These are phyloP conservation scores for Lamellibrachia columna DNA, from an alignment of 2,888 invertebrate genomes.

Conservation along the genomic window DNA sequence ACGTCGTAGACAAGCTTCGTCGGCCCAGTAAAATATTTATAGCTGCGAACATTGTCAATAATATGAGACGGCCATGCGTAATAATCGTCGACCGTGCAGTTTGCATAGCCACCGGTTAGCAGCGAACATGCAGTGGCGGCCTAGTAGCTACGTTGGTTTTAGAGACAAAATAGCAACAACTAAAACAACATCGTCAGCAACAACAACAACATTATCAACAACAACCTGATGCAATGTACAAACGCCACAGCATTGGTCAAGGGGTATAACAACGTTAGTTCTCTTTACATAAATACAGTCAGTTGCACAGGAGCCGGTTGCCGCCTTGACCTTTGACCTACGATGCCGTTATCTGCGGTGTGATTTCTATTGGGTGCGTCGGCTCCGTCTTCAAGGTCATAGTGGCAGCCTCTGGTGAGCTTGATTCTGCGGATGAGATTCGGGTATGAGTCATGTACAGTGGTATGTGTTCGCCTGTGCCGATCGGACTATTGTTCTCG, in stretches of 20 bases:
- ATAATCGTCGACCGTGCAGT: background rate
- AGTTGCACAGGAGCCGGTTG: background rate
- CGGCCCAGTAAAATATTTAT: background rate
- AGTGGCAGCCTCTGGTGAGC: background rate
- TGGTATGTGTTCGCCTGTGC: slow-evolving; percentile 20
- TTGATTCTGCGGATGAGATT: background rate
- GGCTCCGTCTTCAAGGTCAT: slow-evolving; percentile 10
- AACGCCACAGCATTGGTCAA: background rate
- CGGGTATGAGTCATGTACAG: slow-evolving; percentile 7
- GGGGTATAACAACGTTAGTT: slow-evolving; percentile 9
- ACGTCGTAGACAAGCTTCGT: background rate
- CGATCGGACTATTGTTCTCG: slow-evolving; percentile 17
- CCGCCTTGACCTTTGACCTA: background rate
- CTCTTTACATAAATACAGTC: slow-evolving; percentile 12
- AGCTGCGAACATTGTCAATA: slow-evolving; percentile 1
- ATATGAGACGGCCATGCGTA: background rate
- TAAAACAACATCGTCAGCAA: slow-evolving; percentile 10
- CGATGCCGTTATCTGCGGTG: background rate
- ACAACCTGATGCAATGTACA: slow-evolving; percentile 11
- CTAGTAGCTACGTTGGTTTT: background rate
- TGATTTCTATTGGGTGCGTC: background rate
- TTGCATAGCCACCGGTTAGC: background rate
- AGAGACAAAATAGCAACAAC: slow-evolving; percentile 10
- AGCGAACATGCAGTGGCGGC: background rate
- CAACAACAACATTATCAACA: background rate